Conservation (phyloP, 2,888 invertebrate species). For the Xanthorhoe spadicearia region DNA sequence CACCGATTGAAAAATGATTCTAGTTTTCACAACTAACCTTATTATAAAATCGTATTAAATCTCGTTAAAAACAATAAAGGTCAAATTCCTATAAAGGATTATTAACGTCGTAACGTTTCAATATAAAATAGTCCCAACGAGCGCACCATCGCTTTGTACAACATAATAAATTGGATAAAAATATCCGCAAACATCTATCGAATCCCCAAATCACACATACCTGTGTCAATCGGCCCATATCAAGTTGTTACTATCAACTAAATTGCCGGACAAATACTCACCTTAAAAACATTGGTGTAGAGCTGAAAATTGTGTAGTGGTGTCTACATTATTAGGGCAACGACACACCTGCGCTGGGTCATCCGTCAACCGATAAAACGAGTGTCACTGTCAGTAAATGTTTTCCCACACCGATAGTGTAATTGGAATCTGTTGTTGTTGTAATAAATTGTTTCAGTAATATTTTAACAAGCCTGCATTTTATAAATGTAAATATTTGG, state of each 20-base stretch:
- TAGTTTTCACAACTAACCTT: too few species aligned
- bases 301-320: conserved; percentile 26
- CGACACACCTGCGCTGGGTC: conserved; percentile 59
- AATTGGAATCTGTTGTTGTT: conserved; percentile 42
- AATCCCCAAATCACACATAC: conserved; percentile 48
- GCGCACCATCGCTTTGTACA: conserved; percentile 7
- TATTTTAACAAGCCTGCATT: conserved; percentile 29
- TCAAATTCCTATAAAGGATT: background rate
- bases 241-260: conserved; percentile 48
- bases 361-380: conserved; percentile 60
- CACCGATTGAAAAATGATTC: too few species aligned
- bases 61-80: background rate
- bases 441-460: conserved; percentile 32
- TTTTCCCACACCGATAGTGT: conserved; percentile 37
- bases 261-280: conserved; percentile 28
- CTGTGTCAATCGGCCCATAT: conserved; percentile 62
- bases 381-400: conserved; percentile 47
- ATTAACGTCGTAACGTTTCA: background rate
- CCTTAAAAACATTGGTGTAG: conserved; percentile 30
- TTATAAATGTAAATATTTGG: conserved; percentile 20
- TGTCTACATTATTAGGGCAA: conserved; percentile 39
- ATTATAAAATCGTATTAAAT: too few species aligned
- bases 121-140: conserved; percentile 8
- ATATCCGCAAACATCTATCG: conserved; percentile 41
- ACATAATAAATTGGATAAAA: conserved; percentile 40